Evolutionary conservation across 2,113 vertebrate genomes (phyloP), one percentile per base, ranked within the genome.

Genomic region (Paramormyrops kingsleyae): DNA sequence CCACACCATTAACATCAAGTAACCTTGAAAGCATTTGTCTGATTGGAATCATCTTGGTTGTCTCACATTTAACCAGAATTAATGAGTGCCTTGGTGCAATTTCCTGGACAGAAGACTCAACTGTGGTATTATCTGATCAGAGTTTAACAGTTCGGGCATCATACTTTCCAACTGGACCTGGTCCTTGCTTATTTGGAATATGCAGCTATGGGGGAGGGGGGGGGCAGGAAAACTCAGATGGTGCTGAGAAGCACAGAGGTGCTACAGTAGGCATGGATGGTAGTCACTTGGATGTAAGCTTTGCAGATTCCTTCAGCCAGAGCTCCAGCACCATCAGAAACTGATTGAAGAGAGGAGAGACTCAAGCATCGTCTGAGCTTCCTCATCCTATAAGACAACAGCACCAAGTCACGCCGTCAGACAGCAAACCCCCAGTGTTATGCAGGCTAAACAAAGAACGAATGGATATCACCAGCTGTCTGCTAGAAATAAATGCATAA

Each of bases 301-400:
- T 70, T 70, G 83, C 31, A 50, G 21, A 15, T 19, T 50, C 31
- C 24, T 83, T 31, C 70, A 42, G 49, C 77, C 31, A 6, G 31
- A 27, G 10, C 3, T 35, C 31, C 47, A 9, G n/a, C n/a, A 80
- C 74, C 3, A 42, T 96, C 93, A 95, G 88, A 94, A 42, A 92
- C 96, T 95, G 90, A 98, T 94, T 0, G 94, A 94, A 24, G 93
- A 93, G 50, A 95, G 94, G 90, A 99, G 95, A 90, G 91, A 92
- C 91, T 97, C 95, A 92, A 98, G 94, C 89, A 98, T 97, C 92
- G 96, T 97, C 91, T 97, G 96, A 91, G 97, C 97, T 39, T 98
- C 96, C 94, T 96, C 95, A 91, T 98, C 97, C 98, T 99, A 92
- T 88, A 95, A 93, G 91, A 92, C 94, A 92, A 53, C 15, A 19